Evolutionary conservation across 1,140 invertebrate genomes (phyloP).

Genomic region (Drosophila pandora): DNA sequence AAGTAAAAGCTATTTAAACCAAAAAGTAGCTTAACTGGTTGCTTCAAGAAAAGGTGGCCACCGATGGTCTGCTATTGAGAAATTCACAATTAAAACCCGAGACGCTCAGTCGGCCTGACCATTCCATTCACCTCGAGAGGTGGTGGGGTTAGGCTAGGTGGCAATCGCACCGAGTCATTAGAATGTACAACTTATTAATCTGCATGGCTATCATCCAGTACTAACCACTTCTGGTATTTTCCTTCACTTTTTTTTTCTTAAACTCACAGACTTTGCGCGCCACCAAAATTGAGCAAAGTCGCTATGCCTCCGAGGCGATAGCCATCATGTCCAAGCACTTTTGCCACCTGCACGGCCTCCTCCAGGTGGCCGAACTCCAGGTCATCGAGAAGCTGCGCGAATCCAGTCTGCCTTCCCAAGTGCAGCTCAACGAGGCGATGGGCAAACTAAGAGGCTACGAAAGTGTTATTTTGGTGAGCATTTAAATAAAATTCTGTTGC

Average conservation of each 20-base stretch:
- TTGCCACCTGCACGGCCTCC: conserved; percentile 60
- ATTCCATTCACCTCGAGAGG: conserved; percentile 52
- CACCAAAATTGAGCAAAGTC: conserved; percentile 43
- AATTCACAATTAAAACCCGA: conserved; percentile 67
- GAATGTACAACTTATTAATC: conserved; percentile 57
- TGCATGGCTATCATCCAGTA: conserved; percentile 30
- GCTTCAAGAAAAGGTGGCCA: conserved; percentile 27
- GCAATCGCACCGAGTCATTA: conserved; percentile 41
- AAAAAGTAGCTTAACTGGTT: conserved; percentile 6
- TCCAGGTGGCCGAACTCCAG: conserved; percentile 66
- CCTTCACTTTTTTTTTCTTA: conserved; percentile 4
- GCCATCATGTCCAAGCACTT: conserved; percentile 53
- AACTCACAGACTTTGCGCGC: conserved; percentile 60
- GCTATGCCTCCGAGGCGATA: conserved; percentile 59
- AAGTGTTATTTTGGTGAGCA: conserved; percentile 46
- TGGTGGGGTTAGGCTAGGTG: conserved; percentile 35
- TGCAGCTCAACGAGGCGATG: conserved; percentile 51
- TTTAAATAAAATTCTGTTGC: neutral
- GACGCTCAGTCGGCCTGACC: conserved; percentile 20
- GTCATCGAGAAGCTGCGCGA: conserved; percentile 58
- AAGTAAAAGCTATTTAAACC: neutral
- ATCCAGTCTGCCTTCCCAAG: conserved; percentile 52
- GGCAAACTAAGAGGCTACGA: conserved; percentile 50
- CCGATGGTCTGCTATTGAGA: conserved; percentile 48
- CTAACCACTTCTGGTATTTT: conserved; percentile 8